These are phyloP conservation scores for Patella depressa DNA, from an alignment of 2,888 invertebrate genomes.

Conservation along the genomic window DNA sequence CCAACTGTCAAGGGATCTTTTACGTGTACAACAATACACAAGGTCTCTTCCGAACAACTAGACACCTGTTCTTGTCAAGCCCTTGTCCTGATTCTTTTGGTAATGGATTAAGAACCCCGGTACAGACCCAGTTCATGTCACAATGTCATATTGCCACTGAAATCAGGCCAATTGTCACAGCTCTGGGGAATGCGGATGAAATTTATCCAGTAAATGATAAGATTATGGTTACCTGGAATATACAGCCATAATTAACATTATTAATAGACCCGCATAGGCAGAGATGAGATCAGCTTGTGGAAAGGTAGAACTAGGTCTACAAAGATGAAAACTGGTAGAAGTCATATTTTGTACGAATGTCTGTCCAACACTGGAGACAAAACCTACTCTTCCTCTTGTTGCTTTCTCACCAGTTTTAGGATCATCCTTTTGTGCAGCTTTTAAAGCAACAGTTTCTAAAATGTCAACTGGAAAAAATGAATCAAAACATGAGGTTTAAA, in stretches of 20 bases:
- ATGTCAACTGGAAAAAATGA: constrained; percentile 27
- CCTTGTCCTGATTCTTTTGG: no score
- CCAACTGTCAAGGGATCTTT: no score
- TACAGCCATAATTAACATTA: constrained; percentile 71
- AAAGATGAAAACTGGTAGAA: constrained; percentile 36
- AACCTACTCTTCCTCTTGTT: not conserved
- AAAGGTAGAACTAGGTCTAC: constrained; percentile 56
- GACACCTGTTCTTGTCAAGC: no score
- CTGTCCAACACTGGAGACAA: constrained; percentile 6
- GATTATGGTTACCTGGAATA: constrained; percentile 61
- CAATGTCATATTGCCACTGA: no score
- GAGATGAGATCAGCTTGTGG: constrained; percentile 66
- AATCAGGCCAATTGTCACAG: no score
- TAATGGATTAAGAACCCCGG: no score
- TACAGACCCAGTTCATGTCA: no score
- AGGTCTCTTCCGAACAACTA: no score
- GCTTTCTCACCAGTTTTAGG: not conserved
- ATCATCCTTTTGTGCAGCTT: constrained; percentile 2
- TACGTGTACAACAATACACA: no score
- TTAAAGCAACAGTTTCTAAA: constrained; percentile 26
- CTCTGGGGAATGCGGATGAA: no score
- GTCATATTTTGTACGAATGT: not conserved
- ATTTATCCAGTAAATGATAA: no score
- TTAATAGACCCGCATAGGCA: constrained; percentile 70
- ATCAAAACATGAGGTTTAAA: not conserved